Conservation (phyloP, 1,140 invertebrate genomes). For the Octopus bimaculoides region DNA sequence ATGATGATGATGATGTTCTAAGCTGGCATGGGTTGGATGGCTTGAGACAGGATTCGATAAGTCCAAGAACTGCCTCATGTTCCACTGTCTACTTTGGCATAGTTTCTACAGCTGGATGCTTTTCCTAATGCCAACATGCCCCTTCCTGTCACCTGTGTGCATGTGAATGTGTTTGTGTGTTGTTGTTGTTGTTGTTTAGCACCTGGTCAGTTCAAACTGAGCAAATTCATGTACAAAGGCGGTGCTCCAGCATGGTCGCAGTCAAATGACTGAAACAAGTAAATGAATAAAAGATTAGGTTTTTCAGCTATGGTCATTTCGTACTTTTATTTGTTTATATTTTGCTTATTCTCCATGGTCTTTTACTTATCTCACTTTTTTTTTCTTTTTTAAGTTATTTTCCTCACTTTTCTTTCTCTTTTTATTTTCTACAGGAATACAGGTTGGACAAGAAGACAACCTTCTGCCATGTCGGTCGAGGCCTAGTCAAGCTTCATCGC, state of each 20-base stretch:
- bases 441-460: slow-evolving; percentile 42
- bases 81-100: too few relatives aligned
- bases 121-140: too few relatives aligned
- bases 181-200: too few relatives aligned
- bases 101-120: too few relatives aligned
- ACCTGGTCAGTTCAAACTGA: neutral
- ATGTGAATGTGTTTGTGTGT: too few relatives aligned
- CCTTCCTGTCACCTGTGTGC: too few relatives aligned
- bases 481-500: slow-evolving; percentile 42
- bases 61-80: too few relatives aligned
- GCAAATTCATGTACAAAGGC: neutral
- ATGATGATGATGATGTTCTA: too few relatives aligned
- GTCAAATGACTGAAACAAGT: neutral
- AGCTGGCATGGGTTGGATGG: too few relatives aligned
- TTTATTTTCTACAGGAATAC: slow-evolving; percentile 42
- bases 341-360: neutral
- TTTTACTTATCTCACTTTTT: neutral
- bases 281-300: neutral
- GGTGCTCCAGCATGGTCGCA: neutral
- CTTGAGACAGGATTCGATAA: too few relatives aligned
- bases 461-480: slow-evolving; percentile 46
- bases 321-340: neutral
- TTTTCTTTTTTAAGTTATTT: neutral
- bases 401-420: neutral
- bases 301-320: neutral